Conservation (phyloP, 2,888 invertebrate species). For the Rotaria macrura region DNA sequence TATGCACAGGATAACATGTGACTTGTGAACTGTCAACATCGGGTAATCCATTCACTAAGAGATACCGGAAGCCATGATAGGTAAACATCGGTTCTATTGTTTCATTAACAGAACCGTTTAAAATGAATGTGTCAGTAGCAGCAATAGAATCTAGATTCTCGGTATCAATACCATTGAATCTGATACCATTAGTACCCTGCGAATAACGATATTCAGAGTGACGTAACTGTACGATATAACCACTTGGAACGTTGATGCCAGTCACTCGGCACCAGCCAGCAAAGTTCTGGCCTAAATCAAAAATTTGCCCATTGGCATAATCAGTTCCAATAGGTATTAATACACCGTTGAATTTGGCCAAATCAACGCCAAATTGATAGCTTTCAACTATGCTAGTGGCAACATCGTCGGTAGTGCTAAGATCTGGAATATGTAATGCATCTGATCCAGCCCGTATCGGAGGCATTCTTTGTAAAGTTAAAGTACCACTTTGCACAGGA, state of each 20-base stretch:
- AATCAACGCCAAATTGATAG: neutral
- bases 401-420: neutral
- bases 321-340: neutral
- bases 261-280: slow-evolving; percentile 8
- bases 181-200: neutral
- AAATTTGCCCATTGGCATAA: neutral
- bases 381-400: neutral
- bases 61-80: slow-evolving; percentile 4
- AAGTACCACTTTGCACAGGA: neutral
- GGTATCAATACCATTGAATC: neutral
- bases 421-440: slow-evolving; percentile 5
- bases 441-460: neutral
- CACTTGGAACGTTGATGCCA: no score
- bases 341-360: neutral
- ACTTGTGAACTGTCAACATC: neutral
- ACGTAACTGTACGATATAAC: neutral
- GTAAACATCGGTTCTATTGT: slow-evolving; percentile 6
- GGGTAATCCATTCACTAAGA: neutral
- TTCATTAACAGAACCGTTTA: neutral
- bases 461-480: neutral
- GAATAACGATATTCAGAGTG: neutral
- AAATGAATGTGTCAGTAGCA: neutral
- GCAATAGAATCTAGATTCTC: neutral
- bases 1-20: neutral
- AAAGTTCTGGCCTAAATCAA: slow-evolving; percentile 8